These are phyloP conservation scores for Drosophila paranaensis DNA, from an alignment of 2,888 invertebrate species.

Conservation along the genomic window DNA sequence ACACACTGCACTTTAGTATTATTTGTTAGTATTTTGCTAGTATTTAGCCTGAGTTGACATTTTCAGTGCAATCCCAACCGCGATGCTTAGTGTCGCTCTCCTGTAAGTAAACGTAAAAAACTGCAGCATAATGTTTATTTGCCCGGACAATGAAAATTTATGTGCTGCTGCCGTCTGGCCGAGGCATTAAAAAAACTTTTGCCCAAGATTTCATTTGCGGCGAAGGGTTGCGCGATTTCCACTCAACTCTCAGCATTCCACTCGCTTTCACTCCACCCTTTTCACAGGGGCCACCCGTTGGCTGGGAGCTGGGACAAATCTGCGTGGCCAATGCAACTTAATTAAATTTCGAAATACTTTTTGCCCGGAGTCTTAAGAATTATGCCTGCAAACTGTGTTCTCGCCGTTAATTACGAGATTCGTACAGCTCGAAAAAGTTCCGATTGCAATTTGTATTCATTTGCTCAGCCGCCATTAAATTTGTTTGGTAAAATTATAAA, in stretches of 20 bases:
- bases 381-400: slow-evolving; percentile 73
- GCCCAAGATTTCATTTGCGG: slow-evolving; percentile 50
- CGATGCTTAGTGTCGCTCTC: slow-evolving; percentile 25
- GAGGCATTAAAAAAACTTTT: slow-evolving; percentile 73
- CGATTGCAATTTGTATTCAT: slow-evolving; percentile 80
- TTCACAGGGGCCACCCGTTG: slow-evolving; percentile 27
- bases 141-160: slow-evolving; percentile 66
- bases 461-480: slow-evolving; percentile 70
- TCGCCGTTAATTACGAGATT: slow-evolving; percentile 76
- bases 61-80: not conserved
- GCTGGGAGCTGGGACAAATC: slow-evolving; percentile 62
- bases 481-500: slow-evolving; percentile 70
- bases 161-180: slow-evolving; percentile 56
- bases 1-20: not conserved
- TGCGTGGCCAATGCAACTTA: slow-evolving; percentile 81
- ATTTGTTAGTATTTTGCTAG: not conserved
- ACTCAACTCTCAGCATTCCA: slow-evolving; percentile 10
- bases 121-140: slow-evolving; percentile 78
- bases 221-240: slow-evolving; percentile 59
- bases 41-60: not conserved
- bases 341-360: slow-evolving; percentile 79
- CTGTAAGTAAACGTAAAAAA: slow-evolving; percentile 54
- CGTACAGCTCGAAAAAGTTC: slow-evolving; percentile 74
- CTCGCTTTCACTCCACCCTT: not conserved
- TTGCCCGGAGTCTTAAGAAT: slow-evolving; percentile 52